phyloP scores from a whole-genome alignment of 2,113 vertebrate genomes.

The Eclectus roratus region DNA sequence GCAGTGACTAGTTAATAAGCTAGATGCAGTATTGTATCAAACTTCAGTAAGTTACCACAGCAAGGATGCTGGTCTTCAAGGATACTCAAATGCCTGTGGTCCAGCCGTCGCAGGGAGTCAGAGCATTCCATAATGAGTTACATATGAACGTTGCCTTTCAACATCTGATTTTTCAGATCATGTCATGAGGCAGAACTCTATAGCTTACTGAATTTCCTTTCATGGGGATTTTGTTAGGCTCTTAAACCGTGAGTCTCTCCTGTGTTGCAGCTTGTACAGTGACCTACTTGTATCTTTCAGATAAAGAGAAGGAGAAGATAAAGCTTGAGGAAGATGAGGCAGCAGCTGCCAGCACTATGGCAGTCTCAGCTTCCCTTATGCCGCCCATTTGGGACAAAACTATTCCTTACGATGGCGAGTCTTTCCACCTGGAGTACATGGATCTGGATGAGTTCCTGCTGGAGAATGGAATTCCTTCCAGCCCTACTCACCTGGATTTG shows the following conservation, averaged over 20 bases:
- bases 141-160: not conserved
- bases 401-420: constrained; percentile 95
- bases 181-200: not conserved
- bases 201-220: not conserved
- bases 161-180: not conserved
- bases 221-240: not conserved
- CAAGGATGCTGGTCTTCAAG: not conserved
- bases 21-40: not conserved
- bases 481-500: constrained; percentile 79
- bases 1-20: not conserved
- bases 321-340: constrained; percentile 83
- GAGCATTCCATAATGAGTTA: not conserved
- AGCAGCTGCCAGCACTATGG: constrained; percentile 78
- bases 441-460: constrained; percentile 98
- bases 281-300: constrained; percentile 73
- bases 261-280: constrained; percentile 11
- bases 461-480: constrained; percentile 94
- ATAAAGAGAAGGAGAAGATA: constrained; percentile 82
- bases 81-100: not conserved
- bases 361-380: constrained; percentile 93
- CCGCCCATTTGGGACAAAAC: constrained; percentile 98
- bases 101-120: not conserved
- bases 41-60: not conserved
- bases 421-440: constrained; percentile 98
- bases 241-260: not conserved